Conservation (phyloP, 2,113 vertebrate species). For the Misgurnus mizolepis region DNA sequence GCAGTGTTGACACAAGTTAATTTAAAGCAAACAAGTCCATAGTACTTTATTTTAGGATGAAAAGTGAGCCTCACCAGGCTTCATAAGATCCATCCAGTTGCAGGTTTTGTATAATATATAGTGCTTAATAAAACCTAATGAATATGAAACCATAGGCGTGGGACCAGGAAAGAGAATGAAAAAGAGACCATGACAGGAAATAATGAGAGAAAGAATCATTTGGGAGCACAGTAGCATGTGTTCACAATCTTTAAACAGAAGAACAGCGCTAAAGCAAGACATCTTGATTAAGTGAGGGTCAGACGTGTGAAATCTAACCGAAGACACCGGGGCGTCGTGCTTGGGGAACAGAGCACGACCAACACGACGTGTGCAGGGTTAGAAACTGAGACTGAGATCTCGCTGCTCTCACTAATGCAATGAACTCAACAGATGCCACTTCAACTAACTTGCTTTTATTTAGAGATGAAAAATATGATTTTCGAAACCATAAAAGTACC, state of each 20-base stretch:
- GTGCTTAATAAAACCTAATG: no score
- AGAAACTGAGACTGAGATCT: not conserved
- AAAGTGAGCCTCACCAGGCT: no score
- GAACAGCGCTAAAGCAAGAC: constrained; percentile 10
- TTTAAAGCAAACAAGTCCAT: no score
- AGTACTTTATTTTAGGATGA: no score
- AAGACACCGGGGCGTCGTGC: constrained; percentile 5
- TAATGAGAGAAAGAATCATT: constrained; percentile 1
- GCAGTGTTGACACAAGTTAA: no score
- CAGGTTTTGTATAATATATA: no score
- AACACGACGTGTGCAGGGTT: not conserved
- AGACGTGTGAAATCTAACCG: constrained; percentile 10
- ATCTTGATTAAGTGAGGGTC: constrained; percentile 33
- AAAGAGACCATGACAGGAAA: not conserved
- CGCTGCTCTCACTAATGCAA: constrained; percentile 29
- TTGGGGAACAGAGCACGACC: constrained; percentile 8
- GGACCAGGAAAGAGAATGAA: not conserved
- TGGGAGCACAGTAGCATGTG: not conserved
- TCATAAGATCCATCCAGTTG: no score
- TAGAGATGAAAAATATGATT: constrained; percentile 10
- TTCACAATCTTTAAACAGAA: constrained; percentile 21
- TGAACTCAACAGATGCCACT: constrained; percentile 22
- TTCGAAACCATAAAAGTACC: not conserved
- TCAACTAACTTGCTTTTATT: constrained; percentile 11
- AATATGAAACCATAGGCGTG: not conserved